Conservation (phyloP, 2,797 vertebrate genomes). For the Coregonus suidteri region DNA sequence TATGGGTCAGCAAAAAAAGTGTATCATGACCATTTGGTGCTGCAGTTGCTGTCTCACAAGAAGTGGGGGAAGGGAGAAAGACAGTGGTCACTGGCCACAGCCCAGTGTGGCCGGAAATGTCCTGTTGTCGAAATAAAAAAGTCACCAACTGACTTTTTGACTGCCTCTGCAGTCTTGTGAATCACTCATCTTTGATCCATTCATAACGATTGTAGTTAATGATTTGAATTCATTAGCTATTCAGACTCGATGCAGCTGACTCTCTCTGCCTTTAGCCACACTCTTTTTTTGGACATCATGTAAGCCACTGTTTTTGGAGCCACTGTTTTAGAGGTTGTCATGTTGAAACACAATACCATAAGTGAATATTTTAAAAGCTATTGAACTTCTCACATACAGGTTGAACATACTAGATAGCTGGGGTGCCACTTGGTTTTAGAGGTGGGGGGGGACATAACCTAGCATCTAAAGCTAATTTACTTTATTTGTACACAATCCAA, state of each 20-base stretch:
- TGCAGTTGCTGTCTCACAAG: slow-evolving; percentile 25
- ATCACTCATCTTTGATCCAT: neutral
- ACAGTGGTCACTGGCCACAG: neutral
- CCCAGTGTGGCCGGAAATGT: neutral
- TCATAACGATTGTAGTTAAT: neutral
- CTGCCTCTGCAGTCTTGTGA: slow-evolving; percentile 9
- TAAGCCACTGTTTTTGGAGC: neutral
- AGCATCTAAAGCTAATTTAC: no score
- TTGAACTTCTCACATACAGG: no score
- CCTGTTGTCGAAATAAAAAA: slow-evolving; percentile 27
- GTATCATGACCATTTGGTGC: slow-evolving; percentile 32
- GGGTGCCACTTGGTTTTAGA: no score
- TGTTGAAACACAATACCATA: neutral
- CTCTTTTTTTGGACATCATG: neutral
- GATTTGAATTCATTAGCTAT: neutral
- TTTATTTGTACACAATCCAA: no score
- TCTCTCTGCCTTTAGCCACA: neutral
- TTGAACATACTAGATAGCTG: no score
- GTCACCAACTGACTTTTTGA: slow-evolving; percentile 19
- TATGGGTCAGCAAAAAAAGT: neutral
- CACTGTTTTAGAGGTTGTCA: neutral
- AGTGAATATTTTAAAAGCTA: no score
- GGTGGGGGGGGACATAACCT: no score
- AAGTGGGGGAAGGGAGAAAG: neutral
- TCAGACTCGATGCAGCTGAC: neutral